phyloP scores from a whole-genome alignment of 2,797 vertebrate genomes.

The Hoplostethus atlanticus region DNA sequence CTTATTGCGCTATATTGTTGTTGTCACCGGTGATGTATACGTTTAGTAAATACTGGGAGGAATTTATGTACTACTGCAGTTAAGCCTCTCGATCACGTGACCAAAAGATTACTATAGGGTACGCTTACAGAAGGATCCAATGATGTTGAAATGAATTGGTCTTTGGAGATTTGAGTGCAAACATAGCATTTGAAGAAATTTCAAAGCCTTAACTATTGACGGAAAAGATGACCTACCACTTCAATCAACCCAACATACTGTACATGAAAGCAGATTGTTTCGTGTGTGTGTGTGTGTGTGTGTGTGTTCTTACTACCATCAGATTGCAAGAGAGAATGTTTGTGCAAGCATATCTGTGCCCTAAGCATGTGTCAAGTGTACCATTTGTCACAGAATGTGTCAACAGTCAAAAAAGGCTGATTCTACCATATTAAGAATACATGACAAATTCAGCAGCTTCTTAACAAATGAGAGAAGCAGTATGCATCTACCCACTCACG shows the following conservation, averaged over 20 bases:
- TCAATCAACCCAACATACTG: background rate
- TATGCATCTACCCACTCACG: constrained; percentile 14
- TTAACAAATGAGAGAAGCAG: constrained; percentile 56
- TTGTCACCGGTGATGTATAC: constrained; percentile 35
- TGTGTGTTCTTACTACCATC: background rate
- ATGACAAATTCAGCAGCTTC: constrained; percentile 53
- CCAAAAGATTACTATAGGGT: constrained; percentile 18
- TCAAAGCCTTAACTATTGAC: background rate
- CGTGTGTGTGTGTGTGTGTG: constrained; percentile 8
- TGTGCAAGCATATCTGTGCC: background rate
- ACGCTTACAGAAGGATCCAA: background rate
- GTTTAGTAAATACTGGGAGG: constrained; percentile 1
- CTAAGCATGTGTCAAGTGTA: background rate
- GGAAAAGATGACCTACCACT: background rate
- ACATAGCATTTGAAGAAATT: background rate
- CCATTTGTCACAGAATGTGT: constrained; percentile 17
- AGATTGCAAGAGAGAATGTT: background rate
- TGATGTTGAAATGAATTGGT: background rate
- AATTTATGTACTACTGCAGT: constrained; percentile 21
- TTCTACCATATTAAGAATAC: constrained; percentile 5
- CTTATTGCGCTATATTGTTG: constrained; percentile 44
- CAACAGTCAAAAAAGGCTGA: constrained; percentile 8
- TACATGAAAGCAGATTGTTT: background rate
- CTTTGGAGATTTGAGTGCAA: constrained; percentile 10
- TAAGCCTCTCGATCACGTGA: constrained; percentile 9